Evolutionary conservation across 1,140 invertebrate species (phyloP), one percentile per base, ranked within the genome.

Genomic region (Samia ricini): DNA sequence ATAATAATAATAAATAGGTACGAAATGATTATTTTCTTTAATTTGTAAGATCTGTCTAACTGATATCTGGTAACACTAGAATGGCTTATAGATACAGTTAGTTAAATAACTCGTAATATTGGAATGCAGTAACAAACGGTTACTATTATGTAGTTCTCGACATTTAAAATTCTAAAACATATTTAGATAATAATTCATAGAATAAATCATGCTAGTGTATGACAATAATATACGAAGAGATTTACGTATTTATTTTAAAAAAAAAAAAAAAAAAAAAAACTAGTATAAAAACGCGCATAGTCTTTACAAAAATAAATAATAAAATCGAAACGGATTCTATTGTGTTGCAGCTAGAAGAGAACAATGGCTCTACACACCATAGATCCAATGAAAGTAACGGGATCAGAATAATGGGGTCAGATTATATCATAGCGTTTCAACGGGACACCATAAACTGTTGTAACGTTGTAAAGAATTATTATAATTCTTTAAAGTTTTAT

Each of bases 301-400:
- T 29, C 8, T 21, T 21, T 21, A 52, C 21, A 21, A 52, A 20
- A 52, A 52, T 8, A 23, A 52, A 52, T 20, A 48, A 21, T 52
- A 4, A 21, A 52, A 52, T 52, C 51, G 8, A 52, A 52, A 22
- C 15, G 4, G 15, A 52, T 51, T 52, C 20, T 15, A 15, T 52
- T 52, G 51, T 51, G 21, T 57, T 57, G 29, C 52, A 18, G 42
- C 22, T 51, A 36, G 19, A 57, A 10, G 8, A n/a, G 52, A 66
- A 71, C 72, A 69, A 71, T 71, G 63, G 64, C 61, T 62, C 68
- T 73, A 73, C 65, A 63, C 70, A 63, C 62, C 66, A 67, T 66
- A 62, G 61, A 60, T 24, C 62, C 56, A 63, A 66, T 69, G 67
- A 51, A 63, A n/a, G 15, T 76, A 76, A 76, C 74, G 71, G 74